These are phyloP conservation scores for Nannoperca obscura DNA, from an alignment of 2,797 vertebrate species.

Conservation along the genomic window DNA sequence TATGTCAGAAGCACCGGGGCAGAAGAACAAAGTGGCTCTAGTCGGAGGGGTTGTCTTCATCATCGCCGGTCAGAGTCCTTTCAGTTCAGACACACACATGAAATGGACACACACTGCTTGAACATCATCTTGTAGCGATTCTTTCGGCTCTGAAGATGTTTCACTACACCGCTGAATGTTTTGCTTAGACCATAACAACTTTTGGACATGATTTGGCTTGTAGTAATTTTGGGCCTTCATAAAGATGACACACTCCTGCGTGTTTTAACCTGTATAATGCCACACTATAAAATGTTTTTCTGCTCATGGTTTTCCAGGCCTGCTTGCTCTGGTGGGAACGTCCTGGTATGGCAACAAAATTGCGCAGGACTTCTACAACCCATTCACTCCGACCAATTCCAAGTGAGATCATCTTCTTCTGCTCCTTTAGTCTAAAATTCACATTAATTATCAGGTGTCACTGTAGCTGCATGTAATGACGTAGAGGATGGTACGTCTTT, in stretches of 20 bases:
- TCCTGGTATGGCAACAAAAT: slow-evolving; percentile 85
- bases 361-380: slow-evolving; percentile 81
- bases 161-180: neutral
- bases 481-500: neutral
- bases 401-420: slow-evolving; percentile 66
- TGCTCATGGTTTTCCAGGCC: slow-evolving; percentile 66
- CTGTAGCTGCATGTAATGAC: neutral
- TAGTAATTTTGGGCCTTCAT: neutral
- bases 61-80: slow-evolving; percentile 84
- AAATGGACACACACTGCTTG: neutral
- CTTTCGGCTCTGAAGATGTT: neutral
- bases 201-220: slow-evolving; percentile 1
- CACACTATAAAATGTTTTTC: neutral
- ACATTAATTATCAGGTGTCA: neutral
- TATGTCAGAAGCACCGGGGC: slow-evolving; percentile 85
- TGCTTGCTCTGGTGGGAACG: slow-evolving; percentile 78
- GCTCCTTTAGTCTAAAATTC: neutral
- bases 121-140: neutral
- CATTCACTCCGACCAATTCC: slow-evolving; percentile 84
- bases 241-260: neutral
- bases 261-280: neutral
- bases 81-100: neutral
- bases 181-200: neutral
- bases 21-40: slow-evolving; percentile 92
- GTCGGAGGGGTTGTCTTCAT: slow-evolving; percentile 90